Base-by-base conservation (phyloP, 2,888 invertebrate genomes). In the Chymomyza amoena region DNA sequence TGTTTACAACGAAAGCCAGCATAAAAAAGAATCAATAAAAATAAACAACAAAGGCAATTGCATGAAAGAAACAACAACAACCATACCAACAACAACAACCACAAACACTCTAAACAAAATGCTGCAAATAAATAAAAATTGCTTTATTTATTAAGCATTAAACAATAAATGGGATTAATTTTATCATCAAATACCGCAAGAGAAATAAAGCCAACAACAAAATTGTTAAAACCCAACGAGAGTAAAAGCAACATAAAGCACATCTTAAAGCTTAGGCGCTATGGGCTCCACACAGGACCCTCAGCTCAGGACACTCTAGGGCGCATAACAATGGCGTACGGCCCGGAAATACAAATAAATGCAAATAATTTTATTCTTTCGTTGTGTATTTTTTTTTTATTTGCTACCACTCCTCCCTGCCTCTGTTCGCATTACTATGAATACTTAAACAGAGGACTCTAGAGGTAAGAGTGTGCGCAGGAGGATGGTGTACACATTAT, bases 151-250 rank as follows among this genome's bases (percentile, higher is more conserved):
- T 88, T 84, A 81, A 84, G 87, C 87, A 88, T 84, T 84, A 84
- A 88, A 84, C 86, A 84, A 84, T 87, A 87, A 87, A 84, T 84
- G 84, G 87, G 74, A 86, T 84, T 84, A 88, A 84, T 80, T 83
- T 77, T 79, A 84, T 77, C 80, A 78, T 67, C 73, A 67, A 61
- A 68, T 62, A 39, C 63, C 28, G 56, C 71, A 72, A 77, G 36
- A 16, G 13, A 45, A 45, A 51, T 50, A 59, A 20, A 50, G 20
- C 51, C 61, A 61, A n/a, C 61, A 61, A n/a, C n/a, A 32, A 20
- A 52, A 52, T 20, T 7, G 45, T 2, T 3, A 59, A 59, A 59
- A 59, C 13, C 6, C 13, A 45, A 54, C 54, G 18, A 15, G 13
- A 45, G 39, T 45, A 13, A 13, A 45, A 45, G 39, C 4, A 45